Evolutionary conservation across 2,113 vertebrate species (phyloP), one percentile per base, ranked within the genome.

Genomic region (Sceloporus tristichus): DNA sequence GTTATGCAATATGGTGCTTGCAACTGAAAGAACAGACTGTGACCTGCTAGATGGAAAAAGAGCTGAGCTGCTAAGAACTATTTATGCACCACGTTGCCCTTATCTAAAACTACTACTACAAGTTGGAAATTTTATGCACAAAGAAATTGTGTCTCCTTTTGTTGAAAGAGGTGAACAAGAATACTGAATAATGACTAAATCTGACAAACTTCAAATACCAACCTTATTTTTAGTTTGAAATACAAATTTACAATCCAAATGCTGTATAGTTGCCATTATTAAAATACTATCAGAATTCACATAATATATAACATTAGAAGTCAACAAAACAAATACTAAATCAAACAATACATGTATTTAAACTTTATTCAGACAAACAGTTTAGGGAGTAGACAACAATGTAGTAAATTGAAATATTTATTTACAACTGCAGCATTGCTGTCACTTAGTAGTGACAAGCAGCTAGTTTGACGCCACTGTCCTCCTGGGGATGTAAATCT

Each of bases 21-120:
- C 85, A 90, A 85, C 88, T 92, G 88, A 85, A 92, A 84, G 84
- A 65, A 89, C 81, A 81, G 79, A 84, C 90, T 42, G 53, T 65
- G 86, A 89, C 91, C 88, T 90, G 79, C 68, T 89, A 9, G 79
- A 92, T 91, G 89, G 77, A 85, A 38, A 91, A 90, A 87, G 89
- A 70, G 88, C 89, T 88, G 77, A 7, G 86, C 90, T 88, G 68
- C 82, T 93, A 56, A 25, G 65, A 92, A 79, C 71, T 86, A 91
- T 89, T 91, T 75, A 84, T 76, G 82, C 85, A 90, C 54, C n/a
- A 38, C 66, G 81, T 84, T 93, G 87, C 95, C 90, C 89, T 91
- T 87, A 87, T 91, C 79, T 92, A 91, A 90, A 91, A 87, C 34
- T 1, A 13, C n/a, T 79, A 5, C 53, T 82, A 5, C 0, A 93